Base-by-base conservation (phyloP, 2,888 invertebrate species). In the Synergus umbraculus region DNA sequence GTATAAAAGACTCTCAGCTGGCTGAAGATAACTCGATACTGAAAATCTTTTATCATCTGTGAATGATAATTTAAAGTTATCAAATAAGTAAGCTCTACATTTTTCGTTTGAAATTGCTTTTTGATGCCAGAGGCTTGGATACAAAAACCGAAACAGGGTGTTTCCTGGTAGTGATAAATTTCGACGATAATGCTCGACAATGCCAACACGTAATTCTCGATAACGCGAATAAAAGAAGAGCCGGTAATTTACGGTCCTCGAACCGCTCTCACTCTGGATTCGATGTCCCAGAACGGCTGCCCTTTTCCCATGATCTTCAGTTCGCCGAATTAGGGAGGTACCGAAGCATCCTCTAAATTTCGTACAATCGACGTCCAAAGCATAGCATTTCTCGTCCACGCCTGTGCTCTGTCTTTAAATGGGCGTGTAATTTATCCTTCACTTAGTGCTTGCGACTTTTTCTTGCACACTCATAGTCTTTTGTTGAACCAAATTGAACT, bases 301-400 rank as follows among this genome's bases (percentile, higher is more conserved):
- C 84, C 84, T 84, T 84, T 84, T 82, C 83, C 84, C 84, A 84
- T 84, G 84, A 84, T 84, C 84, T 83, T 80, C 83, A 83, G 81
- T 84, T 86, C 85, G 83, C 81, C 81, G 82, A 83, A 83, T 83
- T 83, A 83, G 83, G 81, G 81, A 83, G 83, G 82, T 83, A 82
- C 81, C 82, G 80, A 76, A 83, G 79, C 81, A 83, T 83, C 82
- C 83, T 81, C 80, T 73, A 73, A 73, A 73, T 73, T 73, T 73
- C 41, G 73, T 46, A 65, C 78, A 81, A 83, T 83, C 79, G 82
- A 84, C 80, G 82, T 84, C 64, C 80, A 15, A 67, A 73, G 78
- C 79, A 63, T 41, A 69, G 69, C 22, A 73, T 54, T 73, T 54
- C 73, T 73, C 73, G 54, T 73, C 54, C 73, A 73, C 73, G 73